phyloP scores from a whole-genome alignment of 2,888 invertebrate species.

The Pseudococcus jackbeardsleyi region DNA sequence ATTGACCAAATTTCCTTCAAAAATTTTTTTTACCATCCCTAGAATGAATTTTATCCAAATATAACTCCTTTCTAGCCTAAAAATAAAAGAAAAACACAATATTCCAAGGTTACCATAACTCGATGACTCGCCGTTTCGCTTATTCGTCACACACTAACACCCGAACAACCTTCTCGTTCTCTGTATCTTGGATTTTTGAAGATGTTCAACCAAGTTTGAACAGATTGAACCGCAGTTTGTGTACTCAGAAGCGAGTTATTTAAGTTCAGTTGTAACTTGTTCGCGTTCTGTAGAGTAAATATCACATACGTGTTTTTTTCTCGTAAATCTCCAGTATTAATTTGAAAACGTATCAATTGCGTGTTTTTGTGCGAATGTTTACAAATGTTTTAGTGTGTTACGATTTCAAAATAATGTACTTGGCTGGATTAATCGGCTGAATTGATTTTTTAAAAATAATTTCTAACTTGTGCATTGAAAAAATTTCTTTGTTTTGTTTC shows the following conservation, averaged over 20 bases:
- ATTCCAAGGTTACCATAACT: background rate
- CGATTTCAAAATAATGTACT: background rate
- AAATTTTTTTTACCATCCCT: too few species aligned
- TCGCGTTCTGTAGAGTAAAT: background rate
- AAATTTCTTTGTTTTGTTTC: background rate
- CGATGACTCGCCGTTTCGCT: background rate
- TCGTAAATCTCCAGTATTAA: background rate
- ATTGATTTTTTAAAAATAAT: conserved; percentile 37
- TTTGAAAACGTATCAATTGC: background rate
- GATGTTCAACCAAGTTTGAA: conserved; percentile 38
- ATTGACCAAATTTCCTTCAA: too few species aligned
- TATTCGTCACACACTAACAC: background rate
- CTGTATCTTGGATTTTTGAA: background rate
- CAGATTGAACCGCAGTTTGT: conserved; percentile 27
- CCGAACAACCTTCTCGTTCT: background rate
- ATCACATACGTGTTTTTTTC: conserved; percentile 14
- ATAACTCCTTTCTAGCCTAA: background rate
- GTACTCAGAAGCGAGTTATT: conserved; percentile 22
- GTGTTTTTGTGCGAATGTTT: background rate
- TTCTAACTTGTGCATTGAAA: background rate
- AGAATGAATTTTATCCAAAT: too few species aligned
- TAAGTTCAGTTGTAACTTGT: conserved; percentile 25
- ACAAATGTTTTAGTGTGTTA: background rate
- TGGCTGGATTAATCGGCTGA: conserved; percentile 30
- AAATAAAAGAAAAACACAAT: background rate